Base-by-base conservation (phyloP, 1,140 invertebrate species). In the Arctopsyche grandis region DNA sequence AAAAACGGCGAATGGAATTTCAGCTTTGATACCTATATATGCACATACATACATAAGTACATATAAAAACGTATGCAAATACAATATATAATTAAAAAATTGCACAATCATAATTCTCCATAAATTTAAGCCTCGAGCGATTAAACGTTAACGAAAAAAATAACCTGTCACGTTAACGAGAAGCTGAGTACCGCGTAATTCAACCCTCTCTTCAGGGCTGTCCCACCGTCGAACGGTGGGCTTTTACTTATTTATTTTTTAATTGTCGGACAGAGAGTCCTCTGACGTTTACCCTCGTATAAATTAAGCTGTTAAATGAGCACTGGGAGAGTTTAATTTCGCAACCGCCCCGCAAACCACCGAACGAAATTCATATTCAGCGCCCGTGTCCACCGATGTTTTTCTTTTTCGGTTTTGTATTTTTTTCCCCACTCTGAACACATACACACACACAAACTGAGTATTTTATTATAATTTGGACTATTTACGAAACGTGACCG, bases 181-280 rank as follows among this genome's bases (percentile, higher is more conserved):
- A 26, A 22, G 24, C 22, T 66, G 24, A 66, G 63, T 22, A 22
- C 24, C 63, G 22, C 21, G 14, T 66, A 66, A 66, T 66, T 66
- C 24, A 66, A 66, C 63, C 63, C 24, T 26, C 63, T 66, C 63
- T 21, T 60, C 58, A 60, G n/a, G 58, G 58, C 9, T 21, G n/a
- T 22, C 19, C 16, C n/a, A 22, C 58, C 58, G 16, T 29, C 63
- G 63, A 26, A 26, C 63, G 22, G 10, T 22, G 63, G 14, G 48
- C 48, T 16, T 66, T 66, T 66, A 66, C 24, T 66, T 66, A 66
- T 66, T 66, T 66, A 66, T 66, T 66, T 66, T 26, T 66, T 66
- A 26, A 66, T 66, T 66, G 24, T 66, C 24, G 63, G 7, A 22
- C 24, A 24, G 63, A 66, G 63, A 52, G 12, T 38, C 29, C 29